phyloP scores from a whole-genome alignment of 2,797 vertebrate species.

The Uromys caudimaculatus region DNA sequence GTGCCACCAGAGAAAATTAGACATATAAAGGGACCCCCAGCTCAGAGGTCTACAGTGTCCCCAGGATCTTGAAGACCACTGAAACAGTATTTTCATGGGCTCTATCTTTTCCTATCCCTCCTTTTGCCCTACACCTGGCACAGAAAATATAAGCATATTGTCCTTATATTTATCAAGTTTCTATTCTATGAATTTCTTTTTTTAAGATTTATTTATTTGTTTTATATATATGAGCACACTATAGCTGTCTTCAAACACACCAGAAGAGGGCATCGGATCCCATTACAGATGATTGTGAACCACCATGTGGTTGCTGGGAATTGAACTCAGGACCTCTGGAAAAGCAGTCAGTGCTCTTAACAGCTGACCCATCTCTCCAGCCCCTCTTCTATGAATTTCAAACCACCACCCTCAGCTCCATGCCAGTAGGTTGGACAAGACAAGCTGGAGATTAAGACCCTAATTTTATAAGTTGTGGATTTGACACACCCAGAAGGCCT shows the following conservation, averaged over 20 bases:
- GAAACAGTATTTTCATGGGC: background rate
- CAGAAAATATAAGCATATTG: background rate
- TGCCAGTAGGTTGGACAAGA: background rate
- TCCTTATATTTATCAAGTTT: background rate
- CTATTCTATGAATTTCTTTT: background rate
- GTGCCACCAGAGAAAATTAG: background rate
- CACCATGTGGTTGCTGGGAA: too few relatives aligned
- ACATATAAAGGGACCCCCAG: background rate
- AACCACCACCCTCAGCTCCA: background rate
- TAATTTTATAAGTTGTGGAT: background rate
- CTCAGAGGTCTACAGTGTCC: background rate
- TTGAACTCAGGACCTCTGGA: too few relatives aligned
- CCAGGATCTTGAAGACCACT: background rate
- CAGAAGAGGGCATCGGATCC: too few relatives aligned
- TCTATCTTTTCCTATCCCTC: background rate
- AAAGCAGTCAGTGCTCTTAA: too few relatives aligned
- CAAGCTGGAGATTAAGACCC: background rate
- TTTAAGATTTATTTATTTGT: too few relatives aligned
- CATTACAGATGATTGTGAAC: too few relatives aligned
- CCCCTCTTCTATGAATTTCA: background rate
- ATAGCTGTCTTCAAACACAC: too few relatives aligned
- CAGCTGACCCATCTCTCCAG: too few relatives aligned
- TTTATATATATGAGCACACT: too few relatives aligned
- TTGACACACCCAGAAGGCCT: background rate
- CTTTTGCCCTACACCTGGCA: background rate